Evolutionary conservation across 2,888 invertebrate species (phyloP).

Genomic region (Lithodes maja): DNA sequence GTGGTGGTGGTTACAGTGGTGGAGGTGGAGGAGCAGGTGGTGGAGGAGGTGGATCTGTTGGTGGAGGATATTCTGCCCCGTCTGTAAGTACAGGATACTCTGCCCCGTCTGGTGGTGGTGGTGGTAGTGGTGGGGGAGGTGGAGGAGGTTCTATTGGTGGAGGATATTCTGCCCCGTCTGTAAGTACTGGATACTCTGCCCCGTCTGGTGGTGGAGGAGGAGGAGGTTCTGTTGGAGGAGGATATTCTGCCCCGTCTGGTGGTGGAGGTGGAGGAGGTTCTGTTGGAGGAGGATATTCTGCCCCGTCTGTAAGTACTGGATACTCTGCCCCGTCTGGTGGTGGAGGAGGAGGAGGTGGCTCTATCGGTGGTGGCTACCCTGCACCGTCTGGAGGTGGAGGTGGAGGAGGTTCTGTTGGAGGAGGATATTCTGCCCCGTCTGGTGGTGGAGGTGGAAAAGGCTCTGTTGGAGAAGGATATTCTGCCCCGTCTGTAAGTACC

Average conservation of each 20-base stretch:
- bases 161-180: background rate
- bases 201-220: background rate
- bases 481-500: background rate
- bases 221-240: background rate
- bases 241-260: background rate
- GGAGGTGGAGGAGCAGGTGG: constrained; percentile 17
- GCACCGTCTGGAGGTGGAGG: background rate
- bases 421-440: no score
- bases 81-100: background rate
- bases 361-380: no score
- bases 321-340: background rate
- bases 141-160: background rate
- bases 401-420: background rate
- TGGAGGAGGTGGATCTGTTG: background rate
- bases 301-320: background rate
- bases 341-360: no score
- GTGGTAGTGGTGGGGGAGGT: background rate
- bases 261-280: background rate
- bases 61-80: background rate
- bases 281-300: constrained; percentile 5
- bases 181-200: background rate
- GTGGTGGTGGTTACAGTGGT: constrained; percentile 11
- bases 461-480: constrained; percentile 18
- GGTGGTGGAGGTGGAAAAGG: constrained; percentile 2
- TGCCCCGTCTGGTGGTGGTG: background rate